Evolutionary conservation across 1,140 invertebrate species (phyloP).

Genomic region (Chrysomallon squamiferum): DNA sequence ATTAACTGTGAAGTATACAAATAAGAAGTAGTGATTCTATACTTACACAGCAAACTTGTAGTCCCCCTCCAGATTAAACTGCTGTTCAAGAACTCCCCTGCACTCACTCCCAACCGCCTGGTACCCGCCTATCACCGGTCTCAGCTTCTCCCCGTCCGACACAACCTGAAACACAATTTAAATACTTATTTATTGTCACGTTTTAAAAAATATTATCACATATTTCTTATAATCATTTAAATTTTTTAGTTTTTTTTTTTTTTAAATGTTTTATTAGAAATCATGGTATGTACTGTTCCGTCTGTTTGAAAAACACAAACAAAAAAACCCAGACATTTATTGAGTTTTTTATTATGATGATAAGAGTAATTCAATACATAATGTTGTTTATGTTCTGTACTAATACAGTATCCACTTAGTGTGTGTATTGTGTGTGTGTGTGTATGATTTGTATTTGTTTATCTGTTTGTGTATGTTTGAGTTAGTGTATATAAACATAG

Average conservation of each 20-base stretch:
- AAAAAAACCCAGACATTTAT: not conserved
- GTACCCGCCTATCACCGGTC: constrained; percentile 61
- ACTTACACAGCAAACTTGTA: constrained; percentile 63
- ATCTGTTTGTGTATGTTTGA: too few species aligned
- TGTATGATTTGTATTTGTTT: too few species aligned
- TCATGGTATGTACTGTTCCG: not conserved
- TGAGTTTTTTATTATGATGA: not conserved
- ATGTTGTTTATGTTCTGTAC: too few species aligned
- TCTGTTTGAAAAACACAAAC: not conserved
- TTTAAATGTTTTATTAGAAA: not conserved
- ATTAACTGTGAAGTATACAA: too few species aligned
- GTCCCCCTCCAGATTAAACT: constrained; percentile 60
- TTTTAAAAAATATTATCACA: not conserved
- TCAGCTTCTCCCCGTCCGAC: constrained; percentile 59
- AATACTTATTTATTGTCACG: not conserved
- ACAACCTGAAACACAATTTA: constrained; percentile 49
- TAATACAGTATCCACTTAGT: too few species aligned
- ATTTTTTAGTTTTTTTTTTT: not conserved
- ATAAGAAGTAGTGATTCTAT: too few species aligned
- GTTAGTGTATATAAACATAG: too few species aligned
- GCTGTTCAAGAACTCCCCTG: constrained; percentile 50
- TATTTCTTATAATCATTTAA: not conserved
- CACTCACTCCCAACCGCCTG: constrained; percentile 24
- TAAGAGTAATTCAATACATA: not conserved
- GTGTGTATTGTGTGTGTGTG: too few species aligned